Conservation (phyloP, 1,140 invertebrate species). For the Paraescarpia echinospica region DNA sequence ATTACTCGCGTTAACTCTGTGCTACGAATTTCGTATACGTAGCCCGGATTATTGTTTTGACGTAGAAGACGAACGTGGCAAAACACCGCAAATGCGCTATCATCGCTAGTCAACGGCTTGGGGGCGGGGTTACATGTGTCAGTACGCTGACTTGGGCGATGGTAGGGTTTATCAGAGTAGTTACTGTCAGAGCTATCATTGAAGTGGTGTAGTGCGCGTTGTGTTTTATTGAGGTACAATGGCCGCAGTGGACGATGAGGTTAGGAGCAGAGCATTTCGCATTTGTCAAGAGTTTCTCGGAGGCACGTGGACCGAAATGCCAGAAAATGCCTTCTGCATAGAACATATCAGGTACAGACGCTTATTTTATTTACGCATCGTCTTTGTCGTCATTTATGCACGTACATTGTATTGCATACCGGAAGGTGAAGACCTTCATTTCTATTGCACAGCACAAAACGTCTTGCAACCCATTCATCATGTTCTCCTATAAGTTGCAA, state of each 20-base stretch:
- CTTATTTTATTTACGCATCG: constrained; percentile 18
- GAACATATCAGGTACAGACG: constrained; percentile 32
- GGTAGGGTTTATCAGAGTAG: not conserved
- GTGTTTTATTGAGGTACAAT: not conserved
- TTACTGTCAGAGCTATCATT: not conserved
- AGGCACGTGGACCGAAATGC: constrained; percentile 35
- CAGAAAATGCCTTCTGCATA: constrained; percentile 33
- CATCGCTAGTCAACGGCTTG: not conserved
- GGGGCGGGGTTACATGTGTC: not conserved
- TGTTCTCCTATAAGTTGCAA: too few species aligned
- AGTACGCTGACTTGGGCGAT: not conserved
- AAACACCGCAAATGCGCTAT: not conserved
- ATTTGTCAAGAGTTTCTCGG: constrained; percentile 38
- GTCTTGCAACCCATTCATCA: too few species aligned
- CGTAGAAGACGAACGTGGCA: not conserved
- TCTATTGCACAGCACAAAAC: too few species aligned
- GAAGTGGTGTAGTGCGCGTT: not conserved
- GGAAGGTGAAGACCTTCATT: too few species aligned
- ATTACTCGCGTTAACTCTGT: not conserved
- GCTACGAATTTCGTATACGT: not conserved
- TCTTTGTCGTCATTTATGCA: not conserved
- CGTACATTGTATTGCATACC: not conserved
- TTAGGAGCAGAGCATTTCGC: not conserved
- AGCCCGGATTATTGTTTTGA: not conserved
- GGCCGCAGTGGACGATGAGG: not conserved